Percentiles rank a stretch among this genome's conserved stretches.
These are phyloP conservation scores for Mizuhopecten yessoensis DNA, from an alignment of 1,140 invertebrate species.

Conservation along the genomic window DNA sequence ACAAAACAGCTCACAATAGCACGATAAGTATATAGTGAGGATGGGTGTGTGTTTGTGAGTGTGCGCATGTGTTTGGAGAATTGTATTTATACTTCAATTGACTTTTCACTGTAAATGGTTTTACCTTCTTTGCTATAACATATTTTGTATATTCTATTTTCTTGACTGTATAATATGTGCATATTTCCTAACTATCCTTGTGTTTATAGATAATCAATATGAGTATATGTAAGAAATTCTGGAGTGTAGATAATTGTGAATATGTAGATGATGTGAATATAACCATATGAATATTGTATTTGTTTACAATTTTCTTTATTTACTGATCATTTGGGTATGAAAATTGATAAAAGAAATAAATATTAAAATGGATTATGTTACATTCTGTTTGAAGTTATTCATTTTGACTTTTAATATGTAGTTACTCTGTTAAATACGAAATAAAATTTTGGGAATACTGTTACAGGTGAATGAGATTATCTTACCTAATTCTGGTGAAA, in stretches of 20 bases:
- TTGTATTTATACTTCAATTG: background rate
- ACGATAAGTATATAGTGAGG: background rate
- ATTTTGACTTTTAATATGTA: background rate
- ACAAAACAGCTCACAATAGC: background rate
- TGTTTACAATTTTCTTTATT: background rate
- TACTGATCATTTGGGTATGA: background rate
- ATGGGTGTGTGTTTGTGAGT: background rate
- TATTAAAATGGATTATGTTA: background rate
- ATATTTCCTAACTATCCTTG: background rate
- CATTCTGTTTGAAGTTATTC: background rate
- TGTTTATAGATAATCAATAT: background rate
- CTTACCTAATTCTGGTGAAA: too few species aligned
- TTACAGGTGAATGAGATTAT: too few species aligned
- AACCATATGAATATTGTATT: background rate
- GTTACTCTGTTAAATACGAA: background rate
- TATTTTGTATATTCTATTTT: background rate
- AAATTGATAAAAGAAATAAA: background rate
- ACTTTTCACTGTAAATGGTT: background rate
- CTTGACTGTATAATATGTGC: background rate
- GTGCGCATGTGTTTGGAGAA: background rate
- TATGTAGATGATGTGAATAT: background rate
- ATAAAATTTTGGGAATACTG: background rate
- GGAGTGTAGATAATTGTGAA: background rate
- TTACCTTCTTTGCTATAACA: conserved; percentile 15
- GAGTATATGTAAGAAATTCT: background rate